Percentiles rank a stretch among this genome's conserved stretches.
Conservation (phyloP, 2,113 vertebrate species). For the Baryphthengus martii region DNA sequence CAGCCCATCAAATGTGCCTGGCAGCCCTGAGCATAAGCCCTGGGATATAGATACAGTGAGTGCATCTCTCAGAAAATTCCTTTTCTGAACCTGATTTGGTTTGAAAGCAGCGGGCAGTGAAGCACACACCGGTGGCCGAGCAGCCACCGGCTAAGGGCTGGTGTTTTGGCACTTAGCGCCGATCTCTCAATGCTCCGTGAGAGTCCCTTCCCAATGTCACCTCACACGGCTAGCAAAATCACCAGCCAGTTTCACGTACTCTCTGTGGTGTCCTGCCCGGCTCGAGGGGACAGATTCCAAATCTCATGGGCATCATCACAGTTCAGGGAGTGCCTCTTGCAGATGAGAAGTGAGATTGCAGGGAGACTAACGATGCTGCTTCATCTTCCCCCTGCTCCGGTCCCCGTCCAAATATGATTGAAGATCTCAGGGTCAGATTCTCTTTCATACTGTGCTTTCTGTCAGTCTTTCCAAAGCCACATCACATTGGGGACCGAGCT, state of each 20-base stretch:
- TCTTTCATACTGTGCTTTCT: neutral
- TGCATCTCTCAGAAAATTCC: neutral
- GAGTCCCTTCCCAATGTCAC: neutral
- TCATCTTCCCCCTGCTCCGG: neutral
- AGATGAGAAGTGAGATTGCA: neutral
- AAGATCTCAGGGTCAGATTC: neutral
- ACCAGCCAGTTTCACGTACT: accelerated
- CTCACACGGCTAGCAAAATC: accelerated
- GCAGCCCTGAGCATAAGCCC: neutral
- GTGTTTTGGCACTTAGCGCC: accelerated
- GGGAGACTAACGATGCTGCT: neutral
- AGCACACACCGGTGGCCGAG: neutral
- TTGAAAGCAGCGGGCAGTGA: neutral
- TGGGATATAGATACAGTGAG: neutral
- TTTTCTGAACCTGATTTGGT: neutral
- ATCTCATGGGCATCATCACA: accelerated
- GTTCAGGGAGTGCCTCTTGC: neutral
- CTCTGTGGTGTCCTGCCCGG: neutral
- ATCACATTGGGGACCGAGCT: neutral
- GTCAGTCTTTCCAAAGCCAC: neutral
- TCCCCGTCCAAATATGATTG: accelerated
- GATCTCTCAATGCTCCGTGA: accelerated
- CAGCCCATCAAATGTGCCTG: neutral
- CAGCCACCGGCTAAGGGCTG: neutral
- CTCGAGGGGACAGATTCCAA: neutral